Evolutionary conservation across 23 tunicate species (phyloP), one percentile per base, ranked within the genome.

Genomic region (Pegea sp.): DNA sequence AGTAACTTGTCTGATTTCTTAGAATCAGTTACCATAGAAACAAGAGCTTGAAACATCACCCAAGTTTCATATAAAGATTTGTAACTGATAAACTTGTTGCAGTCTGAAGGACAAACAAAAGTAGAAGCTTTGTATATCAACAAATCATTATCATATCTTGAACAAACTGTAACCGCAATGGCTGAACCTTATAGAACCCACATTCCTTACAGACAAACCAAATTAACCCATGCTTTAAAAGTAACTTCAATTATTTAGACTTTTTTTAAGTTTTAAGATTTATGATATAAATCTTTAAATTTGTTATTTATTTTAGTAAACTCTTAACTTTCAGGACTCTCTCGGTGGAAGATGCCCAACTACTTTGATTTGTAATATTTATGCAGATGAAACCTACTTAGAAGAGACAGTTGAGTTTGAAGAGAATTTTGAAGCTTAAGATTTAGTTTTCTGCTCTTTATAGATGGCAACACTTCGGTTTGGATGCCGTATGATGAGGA

Each of bases 41-140:
- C 46, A 16, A 38, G 16, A 38, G 46, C 11, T 38, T 8, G 16
- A 38, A 38, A 8, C 16, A 8, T 38, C 11, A 38, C 11, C 11
- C 11, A 38, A 38, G 46, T 8, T 38, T 38, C 46, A 8, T 38
- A 16, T 38, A 16, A 11, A 38, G 46, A 8, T 8, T 38, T 38
- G 11, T 16, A 38, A 38, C n/a, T n/a, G n/a, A n/a, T 38, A 8
- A 38, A 16, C 46, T 38, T 38, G 46, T 38, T 38, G 46, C 33
- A 79, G 84, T 84, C 95, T 0, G 84, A 73, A 48, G 95, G 95
- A 0, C 76, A 59, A 26, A 74, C 69, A 3, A 66, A 67, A 44
- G 30, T 51, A 22, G 95, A 84, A 29, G 95, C 95, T 13, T 59
- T 84, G 95, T 84, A 84, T 72, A 84, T 84, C 67, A 84, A 84